These are phyloP conservation scores for Pheosia tremula DNA, from an alignment of 2,888 invertebrate species.

Conservation along the genomic window DNA sequence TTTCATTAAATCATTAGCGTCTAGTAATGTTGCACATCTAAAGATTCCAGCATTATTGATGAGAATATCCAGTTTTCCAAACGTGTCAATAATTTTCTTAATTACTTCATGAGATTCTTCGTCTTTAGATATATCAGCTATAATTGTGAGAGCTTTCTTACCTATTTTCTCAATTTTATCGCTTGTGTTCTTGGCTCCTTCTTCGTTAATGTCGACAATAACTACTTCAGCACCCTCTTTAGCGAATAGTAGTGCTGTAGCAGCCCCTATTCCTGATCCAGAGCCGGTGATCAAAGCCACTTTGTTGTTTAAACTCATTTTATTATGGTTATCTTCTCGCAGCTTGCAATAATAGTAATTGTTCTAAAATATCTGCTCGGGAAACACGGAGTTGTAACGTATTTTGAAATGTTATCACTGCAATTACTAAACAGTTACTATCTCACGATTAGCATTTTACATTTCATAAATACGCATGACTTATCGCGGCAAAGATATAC, in stretches of 20 bases:
- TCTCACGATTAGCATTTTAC: too few species aligned
- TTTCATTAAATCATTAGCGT: neutral
- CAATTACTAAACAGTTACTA: too few species aligned
- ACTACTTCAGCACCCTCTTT: neutral
- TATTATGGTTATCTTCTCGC: neutral
- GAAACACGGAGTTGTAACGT: too few species aligned
- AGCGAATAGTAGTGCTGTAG: constrained; percentile 3
- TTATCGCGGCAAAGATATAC: too few species aligned
- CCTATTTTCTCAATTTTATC: neutral
- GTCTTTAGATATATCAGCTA: constrained; percentile 1
- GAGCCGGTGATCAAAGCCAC: constrained; percentile 6
- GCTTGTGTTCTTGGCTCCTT: neutral
- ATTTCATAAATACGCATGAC: too few species aligned
- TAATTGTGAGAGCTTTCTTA: neutral
- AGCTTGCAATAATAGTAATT: too few species aligned
- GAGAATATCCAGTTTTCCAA: constrained; percentile 2
- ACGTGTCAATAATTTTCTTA: neutral
- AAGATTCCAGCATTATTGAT: constrained; percentile 4
- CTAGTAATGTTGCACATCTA: neutral
- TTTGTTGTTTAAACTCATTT: constrained; percentile 7
- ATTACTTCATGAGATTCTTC: neutral
- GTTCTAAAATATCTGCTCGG: too few species aligned
- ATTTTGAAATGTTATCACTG: too few species aligned
- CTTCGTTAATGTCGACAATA: neutral
- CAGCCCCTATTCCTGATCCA: constrained; percentile 5